Percentiles rank a stretch among this genome's conserved stretches.
phyloP scores from a whole-genome alignment of 2,113 vertebrate genomes.

The Dendropsophus ebraccatus region DNA sequence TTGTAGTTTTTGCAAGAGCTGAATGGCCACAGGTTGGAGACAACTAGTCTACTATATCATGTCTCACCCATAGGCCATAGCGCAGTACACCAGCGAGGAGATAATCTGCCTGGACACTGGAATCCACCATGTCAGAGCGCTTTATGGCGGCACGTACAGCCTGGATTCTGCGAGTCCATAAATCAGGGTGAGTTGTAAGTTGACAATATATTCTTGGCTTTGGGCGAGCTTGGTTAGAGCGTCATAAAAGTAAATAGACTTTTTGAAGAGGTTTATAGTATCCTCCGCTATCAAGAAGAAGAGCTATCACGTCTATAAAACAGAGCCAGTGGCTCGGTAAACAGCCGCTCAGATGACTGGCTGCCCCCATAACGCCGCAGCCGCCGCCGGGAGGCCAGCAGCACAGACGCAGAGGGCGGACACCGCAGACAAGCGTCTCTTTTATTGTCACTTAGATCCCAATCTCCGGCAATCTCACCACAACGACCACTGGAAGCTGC shows the following conservation, averaged over 20 bases:
- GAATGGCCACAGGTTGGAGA: too few relatives aligned
- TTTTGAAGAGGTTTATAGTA: slow-evolving; percentile 56
- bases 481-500: slow-evolving; percentile 38
- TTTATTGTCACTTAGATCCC: slow-evolving; percentile 50
- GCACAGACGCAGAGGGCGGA: background rate
- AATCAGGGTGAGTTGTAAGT: slow-evolving; percentile 45
- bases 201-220: slow-evolving; percentile 48
- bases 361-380: slow-evolving; percentile 30
- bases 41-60: background rate
- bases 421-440: background rate
- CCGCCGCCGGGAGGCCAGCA: background rate
- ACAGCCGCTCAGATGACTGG: slow-evolving; percentile 47
- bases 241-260: slow-evolving; percentile 57
- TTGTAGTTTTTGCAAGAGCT: too few relatives aligned
- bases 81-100: background rate
- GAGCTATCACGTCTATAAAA: background rate
- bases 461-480: slow-evolving; percentile 47
- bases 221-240: slow-evolving; percentile 50
- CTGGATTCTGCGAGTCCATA: slow-evolving; percentile 7
- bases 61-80: background rate
- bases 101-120: background rate
- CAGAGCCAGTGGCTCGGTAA: slow-evolving; percentile 52
- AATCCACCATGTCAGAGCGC: background rate
- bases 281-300: slow-evolving; percentile 22
- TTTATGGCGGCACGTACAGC: slow-evolving; percentile 25